A percentile compares a stretch with the other conserved stretches of the same genome.
Conservation (phyloP, 1,140 invertebrate genomes). For the Drosophila sucinea region DNA sequence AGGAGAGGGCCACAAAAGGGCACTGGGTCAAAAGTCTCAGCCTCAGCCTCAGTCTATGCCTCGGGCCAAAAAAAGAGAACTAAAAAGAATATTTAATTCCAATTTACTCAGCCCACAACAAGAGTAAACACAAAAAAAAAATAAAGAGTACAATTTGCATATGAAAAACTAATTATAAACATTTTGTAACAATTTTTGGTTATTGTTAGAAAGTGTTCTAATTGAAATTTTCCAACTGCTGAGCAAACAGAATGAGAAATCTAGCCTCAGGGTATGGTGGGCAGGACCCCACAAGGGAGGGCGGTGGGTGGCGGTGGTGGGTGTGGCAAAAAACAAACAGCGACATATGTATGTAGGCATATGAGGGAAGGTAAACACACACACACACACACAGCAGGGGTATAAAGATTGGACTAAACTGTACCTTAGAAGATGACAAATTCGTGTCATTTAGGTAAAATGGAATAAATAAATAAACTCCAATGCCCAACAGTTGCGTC, state of each 20-base stretch:
- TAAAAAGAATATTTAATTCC: slow-evolving; percentile 72
- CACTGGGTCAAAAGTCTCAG: slow-evolving; percentile 53
- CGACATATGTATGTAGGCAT: slow-evolving; percentile 59
- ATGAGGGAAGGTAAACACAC: slow-evolving; percentile 10
- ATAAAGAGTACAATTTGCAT: slow-evolving; percentile 57
- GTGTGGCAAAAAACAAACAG: slow-evolving; percentile 62
- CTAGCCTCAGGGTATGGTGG: slow-evolving; percentile 23
- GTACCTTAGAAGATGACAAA: slow-evolving; percentile 66
- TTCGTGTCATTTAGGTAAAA: slow-evolving; percentile 64
- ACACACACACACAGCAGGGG: slow-evolving; percentile 21
- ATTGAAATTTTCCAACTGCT: slow-evolving; percentile 74
- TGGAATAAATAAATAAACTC: slow-evolving; percentile 72
- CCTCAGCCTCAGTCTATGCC: slow-evolving; percentile 36
- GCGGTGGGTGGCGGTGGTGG: slow-evolving; percentile 20
- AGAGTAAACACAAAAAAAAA: slow-evolving; percentile 30
- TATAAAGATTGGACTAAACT: slow-evolving; percentile 30
- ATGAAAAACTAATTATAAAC: slow-evolving; percentile 72
- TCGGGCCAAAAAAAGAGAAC: slow-evolving; percentile 12
- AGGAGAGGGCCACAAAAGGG: neutral
- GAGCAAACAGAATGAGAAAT: slow-evolving; percentile 58
- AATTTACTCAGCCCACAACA: slow-evolving; percentile 50
- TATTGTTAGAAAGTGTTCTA: slow-evolving; percentile 36
- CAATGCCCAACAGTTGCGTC: slow-evolving; percentile 46
- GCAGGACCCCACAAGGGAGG: slow-evolving; percentile 3
- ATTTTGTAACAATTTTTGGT: slow-evolving; percentile 61